Evolutionary conservation across 2,888 invertebrate species (phyloP), one percentile per base, ranked within the genome.

Genomic region (Epistrophella euchroma): DNA sequence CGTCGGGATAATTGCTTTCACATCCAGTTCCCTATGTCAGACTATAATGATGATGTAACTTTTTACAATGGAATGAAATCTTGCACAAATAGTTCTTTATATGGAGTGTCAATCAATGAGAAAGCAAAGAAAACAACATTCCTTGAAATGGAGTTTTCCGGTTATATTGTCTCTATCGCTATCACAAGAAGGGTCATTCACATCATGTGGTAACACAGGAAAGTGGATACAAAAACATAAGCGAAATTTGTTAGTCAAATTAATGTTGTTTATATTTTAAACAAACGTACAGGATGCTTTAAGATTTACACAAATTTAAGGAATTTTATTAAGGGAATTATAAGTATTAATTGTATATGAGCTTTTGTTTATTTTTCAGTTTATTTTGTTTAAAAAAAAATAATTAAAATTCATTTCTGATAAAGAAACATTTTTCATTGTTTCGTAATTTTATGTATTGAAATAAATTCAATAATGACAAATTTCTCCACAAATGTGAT

Each of bases 1-100:
- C 76, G 81, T 68, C 64, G 56, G 56, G 70, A 77, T 81, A 86
- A 86, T 81, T 86, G 81, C 73, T 72, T 77, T 58, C 70, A 77
- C 77, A 86, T 86, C 76, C 70, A 56, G 62, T 37, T 68, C 17
- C 45, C 15, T 15, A 25, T 28, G n/a, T 74, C 80, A 72, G 64
- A 66, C 43, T 64, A n/a, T n/a, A n/a, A n/a, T n/a, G n/a, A n/a
- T n/a, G 64, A 37, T 64, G 75, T 19, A 17, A 10, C 13, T 50
- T 6, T 13, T 0, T 15, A 28, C 15, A 9, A 19, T 64, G 28
- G 58, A 74, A 71, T 75, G 74, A 58, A 75, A 50, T 72, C 37
- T 58, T 76, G 50, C 43, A 45, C 60, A 40, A 45, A 62, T 52
- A 17, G 52, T 66, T 75, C 58, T 68, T 35, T 80, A 75, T 80